These are phyloP conservation scores for Corythaixoides concolor DNA, from an alignment of 2,113 vertebrate genomes.

Conservation along the genomic window DNA sequence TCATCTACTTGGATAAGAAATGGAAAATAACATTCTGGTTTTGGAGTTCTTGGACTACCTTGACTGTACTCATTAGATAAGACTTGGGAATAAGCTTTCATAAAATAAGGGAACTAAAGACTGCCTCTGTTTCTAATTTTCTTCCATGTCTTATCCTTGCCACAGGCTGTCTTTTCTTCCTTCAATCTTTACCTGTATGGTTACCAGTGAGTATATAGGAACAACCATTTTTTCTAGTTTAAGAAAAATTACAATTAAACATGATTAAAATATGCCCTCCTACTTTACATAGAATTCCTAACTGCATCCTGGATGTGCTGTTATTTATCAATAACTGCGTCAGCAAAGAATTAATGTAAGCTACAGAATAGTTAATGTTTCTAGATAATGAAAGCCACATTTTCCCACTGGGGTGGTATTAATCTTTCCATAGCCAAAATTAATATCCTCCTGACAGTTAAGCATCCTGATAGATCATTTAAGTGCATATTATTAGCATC, in stretches of 20 bases:
- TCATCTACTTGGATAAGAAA: background rate
- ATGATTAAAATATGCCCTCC: background rate
- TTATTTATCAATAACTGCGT: background rate
- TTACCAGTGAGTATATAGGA: background rate
- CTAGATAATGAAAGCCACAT: background rate
- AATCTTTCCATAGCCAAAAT: slow-evolving; percentile 43
- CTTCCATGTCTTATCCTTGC: background rate
- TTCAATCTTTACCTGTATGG: background rate
- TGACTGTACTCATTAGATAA: background rate
- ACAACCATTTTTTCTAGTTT: background rate
- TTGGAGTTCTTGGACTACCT: background rate
- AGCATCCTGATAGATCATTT: slow-evolving; percentile 23
- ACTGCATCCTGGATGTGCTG: background rate
- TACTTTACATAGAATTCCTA: background rate
- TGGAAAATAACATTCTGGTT: background rate
- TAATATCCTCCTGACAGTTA: slow-evolving; percentile 35
- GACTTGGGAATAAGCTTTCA: background rate
- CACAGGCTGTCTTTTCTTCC: background rate
- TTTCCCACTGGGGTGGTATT: slow-evolving; percentile 14
- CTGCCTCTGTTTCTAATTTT: background rate
- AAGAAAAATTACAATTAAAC: slow-evolving; percentile 8
- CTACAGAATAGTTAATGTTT: background rate
- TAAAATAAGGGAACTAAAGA: background rate
- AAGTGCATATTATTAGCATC: slow-evolving; percentile 1
- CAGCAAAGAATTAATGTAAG: background rate